Base-by-base conservation (phyloP, 2,888 invertebrate genomes). In the Microplitis deprimator region DNA sequence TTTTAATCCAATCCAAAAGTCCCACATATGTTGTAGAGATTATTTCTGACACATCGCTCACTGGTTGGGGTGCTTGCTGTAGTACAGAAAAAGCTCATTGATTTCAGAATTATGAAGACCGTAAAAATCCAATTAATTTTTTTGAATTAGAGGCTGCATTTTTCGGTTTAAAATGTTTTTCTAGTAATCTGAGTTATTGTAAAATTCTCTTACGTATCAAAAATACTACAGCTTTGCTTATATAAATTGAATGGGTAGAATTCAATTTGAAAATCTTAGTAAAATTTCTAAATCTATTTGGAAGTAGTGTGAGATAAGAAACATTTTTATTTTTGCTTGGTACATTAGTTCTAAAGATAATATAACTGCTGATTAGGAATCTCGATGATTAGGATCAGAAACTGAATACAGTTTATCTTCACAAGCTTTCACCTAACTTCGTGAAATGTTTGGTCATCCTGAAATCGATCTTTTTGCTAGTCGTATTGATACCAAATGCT, bases 161-260 rank as follows among this genome's bases (percentile, higher is more conserved):
- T 40, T 40, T 77, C 13, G 76, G 78, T 0, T 39, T 79, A n/a
- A 80, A 76, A 68, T 80, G 73, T 38, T 78, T 79, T 13, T 61
- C 78, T 39, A 39, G 20, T 20, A 10, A 74, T 13, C 62, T 60
- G 13, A 41, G 78, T 10, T 74, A 77, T 16, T 73, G 76, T 29
- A 1, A 75, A 77, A 29, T 16, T 1, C 40, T 78, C 16, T 16
- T 80, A 38, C 59, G 77, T 39, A 67, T 80, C 29, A 78, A 78
- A 10, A 80, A 80, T 60, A 79, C 78, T 10, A 80, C 81, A 1
- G 78, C 76, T 73, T 79, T 20, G 75, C 81, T 1, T 75, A 79
- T 20, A 78, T 81, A 13, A 79, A 81, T 67, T 69, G 75, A 8
- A 81, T 76, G 74, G 69, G 78, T 13, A 76, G 71, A 8, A 73